Conservation (phyloP, 2,113 vertebrate species). For the Trochalopteron elliotii region DNA sequence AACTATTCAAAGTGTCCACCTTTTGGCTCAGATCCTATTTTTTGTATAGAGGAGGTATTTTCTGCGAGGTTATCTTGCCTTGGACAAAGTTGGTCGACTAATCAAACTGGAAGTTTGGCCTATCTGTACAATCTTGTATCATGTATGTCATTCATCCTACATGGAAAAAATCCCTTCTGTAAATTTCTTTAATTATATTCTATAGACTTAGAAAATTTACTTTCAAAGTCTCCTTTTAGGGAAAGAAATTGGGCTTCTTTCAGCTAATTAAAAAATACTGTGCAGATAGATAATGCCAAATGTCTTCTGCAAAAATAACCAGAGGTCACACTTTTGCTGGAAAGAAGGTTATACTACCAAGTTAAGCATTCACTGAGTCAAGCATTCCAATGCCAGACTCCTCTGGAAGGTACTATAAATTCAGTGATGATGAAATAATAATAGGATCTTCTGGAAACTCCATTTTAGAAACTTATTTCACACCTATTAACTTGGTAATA, state of each 20-base stretch:
- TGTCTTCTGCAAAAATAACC: background rate
- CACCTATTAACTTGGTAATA: too few relatives aligned
- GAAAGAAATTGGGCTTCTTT: background rate
- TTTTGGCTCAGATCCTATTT: background rate
- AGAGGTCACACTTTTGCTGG: background rate
- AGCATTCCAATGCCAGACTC: background rate
- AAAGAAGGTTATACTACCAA: background rate
- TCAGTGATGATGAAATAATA: background rate
- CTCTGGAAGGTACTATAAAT: background rate
- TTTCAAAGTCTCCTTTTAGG: background rate
- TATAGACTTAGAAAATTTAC: background rate
- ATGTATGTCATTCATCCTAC: background rate
- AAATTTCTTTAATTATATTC: background rate
- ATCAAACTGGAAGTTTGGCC: background rate
- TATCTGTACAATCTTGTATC: background rate
- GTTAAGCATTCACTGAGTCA: slow-evolving; percentile 9
- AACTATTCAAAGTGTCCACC: background rate
- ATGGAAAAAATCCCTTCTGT: background rate
- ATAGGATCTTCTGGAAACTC: background rate
- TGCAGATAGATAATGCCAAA: background rate
- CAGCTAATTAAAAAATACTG: background rate
- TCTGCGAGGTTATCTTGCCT: background rate
- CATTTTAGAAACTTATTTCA: background rate
- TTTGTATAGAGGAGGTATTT: background rate
- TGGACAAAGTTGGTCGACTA: background rate